These are phyloP conservation scores for Mnemiopsis leidyi DNA, from an alignment of 37 sponge, comb jelly and placozoan genomes.

Conservation along the genomic window DNA sequence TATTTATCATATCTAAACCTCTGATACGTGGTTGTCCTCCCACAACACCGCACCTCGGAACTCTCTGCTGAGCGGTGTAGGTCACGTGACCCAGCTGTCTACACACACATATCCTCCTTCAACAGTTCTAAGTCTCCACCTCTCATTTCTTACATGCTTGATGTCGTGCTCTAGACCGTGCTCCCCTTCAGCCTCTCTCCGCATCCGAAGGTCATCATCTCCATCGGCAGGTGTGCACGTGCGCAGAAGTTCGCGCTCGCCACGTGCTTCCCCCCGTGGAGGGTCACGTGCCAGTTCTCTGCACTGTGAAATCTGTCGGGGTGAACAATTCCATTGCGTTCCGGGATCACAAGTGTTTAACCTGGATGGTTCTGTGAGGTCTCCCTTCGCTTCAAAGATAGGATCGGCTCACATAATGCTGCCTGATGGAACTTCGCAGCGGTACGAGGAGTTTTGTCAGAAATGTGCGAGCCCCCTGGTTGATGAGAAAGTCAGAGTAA, in stretches of 20 bases:
- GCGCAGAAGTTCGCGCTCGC: background rate
- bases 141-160: background rate
- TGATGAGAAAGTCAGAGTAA: background rate
- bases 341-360: background rate
- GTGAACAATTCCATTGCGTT: background rate
- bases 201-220: background rate
- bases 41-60: too few species aligned
- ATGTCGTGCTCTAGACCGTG: background rate
- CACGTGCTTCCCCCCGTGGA: background rate
- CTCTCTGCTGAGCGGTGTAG: too few species aligned
- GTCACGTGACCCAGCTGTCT: background rate
- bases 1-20: too few species aligned
- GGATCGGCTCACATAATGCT: background rate
- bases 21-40: too few species aligned
- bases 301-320: background rate
- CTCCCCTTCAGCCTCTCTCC: background rate
- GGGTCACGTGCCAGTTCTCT: background rate
- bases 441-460: constrained; percentile 34
- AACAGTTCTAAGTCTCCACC: background rate
- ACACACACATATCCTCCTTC: too few species aligned
- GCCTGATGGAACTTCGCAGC: constrained; percentile 5
- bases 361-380: constrained; percentile 7
- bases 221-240: background rate
- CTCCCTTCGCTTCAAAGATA: background rate
- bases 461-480: background rate